Conservation (phyloP, 2,888 invertebrate species). For the Pheosia tremula region DNA sequence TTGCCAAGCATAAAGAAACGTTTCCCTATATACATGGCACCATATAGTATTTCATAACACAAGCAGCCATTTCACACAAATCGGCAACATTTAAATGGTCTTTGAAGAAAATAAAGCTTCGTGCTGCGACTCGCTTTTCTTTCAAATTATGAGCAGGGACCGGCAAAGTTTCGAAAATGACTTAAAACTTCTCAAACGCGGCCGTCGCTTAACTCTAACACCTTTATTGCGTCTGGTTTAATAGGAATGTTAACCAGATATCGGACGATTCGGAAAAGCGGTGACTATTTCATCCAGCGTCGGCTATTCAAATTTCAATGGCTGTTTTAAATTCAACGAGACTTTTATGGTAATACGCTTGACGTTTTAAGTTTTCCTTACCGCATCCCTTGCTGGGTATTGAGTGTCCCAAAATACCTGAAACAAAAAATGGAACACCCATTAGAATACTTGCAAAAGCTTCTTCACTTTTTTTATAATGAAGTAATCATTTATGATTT, state of each 20-base stretch:
- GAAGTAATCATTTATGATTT: not conserved
- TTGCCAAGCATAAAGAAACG: constrained; percentile 60
- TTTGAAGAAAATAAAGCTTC: not conserved
- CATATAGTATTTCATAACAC: constrained; percentile 17
- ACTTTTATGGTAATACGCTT: constrained; percentile 64
- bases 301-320: constrained; percentile 62
- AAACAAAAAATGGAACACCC: constrained; percentile 49
- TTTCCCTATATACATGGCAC: constrained; percentile 51
- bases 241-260: constrained; percentile 41
- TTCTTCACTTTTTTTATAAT: not conserved
- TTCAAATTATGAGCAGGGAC: not conserved
- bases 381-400: constrained; percentile 60
- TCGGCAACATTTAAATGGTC: too few species aligned
- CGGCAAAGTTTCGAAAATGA: constrained; percentile 24
- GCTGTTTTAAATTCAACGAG: constrained; percentile 61
- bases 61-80: too few species aligned
- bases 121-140: not conserved
- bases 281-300: constrained; percentile 42
- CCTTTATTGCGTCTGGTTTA: constrained; percentile 32
- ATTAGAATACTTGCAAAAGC: constrained; percentile 23
- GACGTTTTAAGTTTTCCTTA: constrained; percentile 39
- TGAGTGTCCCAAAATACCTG: constrained; percentile 77
- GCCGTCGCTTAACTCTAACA: constrained; percentile 20
- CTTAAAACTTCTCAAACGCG: constrained; percentile 26
- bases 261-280: constrained; percentile 39